Percentiles rank a stretch among this genome's conserved stretches.
phyloP scores from a whole-genome alignment of 2,888 invertebrate species.

The Tholera decimalis region DNA sequence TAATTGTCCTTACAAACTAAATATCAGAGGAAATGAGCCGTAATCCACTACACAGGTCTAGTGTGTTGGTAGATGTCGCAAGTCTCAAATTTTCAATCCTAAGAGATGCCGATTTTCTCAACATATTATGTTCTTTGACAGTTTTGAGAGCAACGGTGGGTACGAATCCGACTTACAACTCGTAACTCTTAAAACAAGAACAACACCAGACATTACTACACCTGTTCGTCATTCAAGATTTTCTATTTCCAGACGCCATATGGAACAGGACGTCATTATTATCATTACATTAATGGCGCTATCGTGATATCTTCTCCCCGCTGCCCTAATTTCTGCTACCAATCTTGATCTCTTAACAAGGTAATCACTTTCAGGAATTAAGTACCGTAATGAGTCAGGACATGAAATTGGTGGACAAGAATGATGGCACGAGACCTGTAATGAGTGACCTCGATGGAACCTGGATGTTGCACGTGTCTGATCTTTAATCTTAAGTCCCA shows the following conservation, averaged over 20 bases:
- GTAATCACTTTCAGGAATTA: conserved; percentile 58
- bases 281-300: conserved; percentile 9
- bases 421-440: conserved; percentile 40
- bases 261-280: conserved; percentile 8
- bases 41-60: too few relatives aligned
- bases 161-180: too few relatives aligned
- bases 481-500: conserved; percentile 11
- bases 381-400: conserved; percentile 16
- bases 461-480: conserved; percentile 41
- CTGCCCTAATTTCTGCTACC: conserved; percentile 41
- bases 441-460: conserved; percentile 52
- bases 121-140: too few relatives aligned
- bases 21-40: too few relatives aligned
- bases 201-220: neutral
- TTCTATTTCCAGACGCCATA: neutral
- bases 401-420: conserved; percentile 48
- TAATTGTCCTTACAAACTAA: too few relatives aligned
- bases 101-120: too few relatives aligned
- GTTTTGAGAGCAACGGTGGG: too few relatives aligned
- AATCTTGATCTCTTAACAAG: conserved; percentile 59
- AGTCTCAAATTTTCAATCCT: too few relatives aligned
- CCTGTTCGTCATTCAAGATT: neutral
- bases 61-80: too few relatives aligned
- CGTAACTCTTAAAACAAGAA: neutral
- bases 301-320: conserved; percentile 35